phyloP scores from a whole-genome alignment of 2,888 invertebrate genomes.

The Miltochrista miniata region DNA sequence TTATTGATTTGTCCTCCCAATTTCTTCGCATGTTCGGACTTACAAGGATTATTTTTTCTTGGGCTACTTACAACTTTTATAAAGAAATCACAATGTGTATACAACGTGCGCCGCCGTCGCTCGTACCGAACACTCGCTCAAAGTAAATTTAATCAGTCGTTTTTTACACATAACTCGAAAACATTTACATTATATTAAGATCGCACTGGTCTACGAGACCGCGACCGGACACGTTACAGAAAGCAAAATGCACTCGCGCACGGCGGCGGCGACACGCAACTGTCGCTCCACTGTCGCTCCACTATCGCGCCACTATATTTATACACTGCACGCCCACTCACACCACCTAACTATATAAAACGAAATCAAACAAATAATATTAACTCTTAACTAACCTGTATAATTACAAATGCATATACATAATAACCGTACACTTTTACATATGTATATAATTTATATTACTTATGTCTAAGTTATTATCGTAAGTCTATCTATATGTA shows the following conservation, averaged over 20 bases:
- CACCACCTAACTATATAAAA: slow-evolving; percentile 62
- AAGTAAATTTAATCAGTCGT: slow-evolving; percentile 77
- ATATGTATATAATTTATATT: slow-evolving; percentile 67
- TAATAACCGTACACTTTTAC: slow-evolving; percentile 76
- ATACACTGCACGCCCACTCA: slow-evolving; percentile 41
- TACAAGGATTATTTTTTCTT: slow-evolving; percentile 79
- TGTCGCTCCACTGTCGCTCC: slow-evolving; percentile 3
- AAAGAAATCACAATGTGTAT: slow-evolving; percentile 81
- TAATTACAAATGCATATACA: slow-evolving; percentile 82
- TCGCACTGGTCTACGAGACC: slow-evolving; percentile 30
- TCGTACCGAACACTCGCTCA: slow-evolving; percentile 47
- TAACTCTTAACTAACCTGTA: slow-evolving; percentile 73
- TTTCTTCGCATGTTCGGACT: slow-evolving; percentile 75
- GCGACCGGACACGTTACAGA: slow-evolving; percentile 28
- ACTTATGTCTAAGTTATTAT: slow-evolving; percentile 46
- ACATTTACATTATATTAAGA: slow-evolving; percentile 47
- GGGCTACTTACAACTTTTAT: slow-evolving; percentile 80
- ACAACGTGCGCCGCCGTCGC: slow-evolving; percentile 55
- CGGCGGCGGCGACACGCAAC: slow-evolving; percentile 15
- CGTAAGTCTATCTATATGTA: slow-evolving; percentile 40
- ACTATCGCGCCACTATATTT: slow-evolving; percentile 34
- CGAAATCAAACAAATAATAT: slow-evolving; percentile 70
- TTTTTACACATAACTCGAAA: slow-evolving; percentile 68
- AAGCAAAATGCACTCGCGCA: slow-evolving; percentile 18
- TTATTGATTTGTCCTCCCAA: slow-evolving; percentile 81